Evolutionary conservation across 2,113 vertebrate species (phyloP).

Genomic region (Proteles cristata): DNA sequence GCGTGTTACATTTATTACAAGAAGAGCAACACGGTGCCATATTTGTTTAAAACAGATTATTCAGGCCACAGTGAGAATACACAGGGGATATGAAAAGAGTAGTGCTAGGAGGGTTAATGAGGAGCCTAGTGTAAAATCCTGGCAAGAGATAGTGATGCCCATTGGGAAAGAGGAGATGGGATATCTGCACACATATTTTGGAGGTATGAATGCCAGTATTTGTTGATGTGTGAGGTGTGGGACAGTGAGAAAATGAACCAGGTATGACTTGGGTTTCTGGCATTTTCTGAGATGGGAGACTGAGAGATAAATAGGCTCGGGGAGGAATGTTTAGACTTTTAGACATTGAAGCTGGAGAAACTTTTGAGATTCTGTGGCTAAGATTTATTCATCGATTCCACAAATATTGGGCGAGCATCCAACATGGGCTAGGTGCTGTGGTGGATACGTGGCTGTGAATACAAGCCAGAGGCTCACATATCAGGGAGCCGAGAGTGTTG

Average conservation of each 20-base stretch:
- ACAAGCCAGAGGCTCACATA: not conserved
- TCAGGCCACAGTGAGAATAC: not conserved
- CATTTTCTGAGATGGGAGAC: not conserved
- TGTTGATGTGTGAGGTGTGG: not conserved
- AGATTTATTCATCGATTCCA: not conserved
- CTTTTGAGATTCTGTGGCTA: not conserved
- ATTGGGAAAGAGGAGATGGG: not conserved
- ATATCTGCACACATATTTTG: not conserved
- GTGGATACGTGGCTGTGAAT: not conserved
- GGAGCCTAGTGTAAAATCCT: not conserved
- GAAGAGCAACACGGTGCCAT: not conserved
- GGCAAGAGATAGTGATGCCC: not conserved
- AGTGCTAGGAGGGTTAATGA: not conserved
- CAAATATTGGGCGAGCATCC: not conserved
- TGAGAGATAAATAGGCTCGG: not conserved
- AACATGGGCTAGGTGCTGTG: too few relatives aligned
- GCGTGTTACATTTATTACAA: not conserved
- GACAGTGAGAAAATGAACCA: not conserved
- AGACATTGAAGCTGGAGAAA: not conserved
- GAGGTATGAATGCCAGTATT: not conserved
- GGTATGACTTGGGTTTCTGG: not conserved
- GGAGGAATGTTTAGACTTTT: not conserved
- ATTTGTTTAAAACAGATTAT: not conserved
- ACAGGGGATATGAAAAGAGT: not conserved
- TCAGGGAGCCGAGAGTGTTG: not conserved